phyloP scores from a whole-genome alignment of 2,797 vertebrate species.

The Sebastolobus altivelis region DNA sequence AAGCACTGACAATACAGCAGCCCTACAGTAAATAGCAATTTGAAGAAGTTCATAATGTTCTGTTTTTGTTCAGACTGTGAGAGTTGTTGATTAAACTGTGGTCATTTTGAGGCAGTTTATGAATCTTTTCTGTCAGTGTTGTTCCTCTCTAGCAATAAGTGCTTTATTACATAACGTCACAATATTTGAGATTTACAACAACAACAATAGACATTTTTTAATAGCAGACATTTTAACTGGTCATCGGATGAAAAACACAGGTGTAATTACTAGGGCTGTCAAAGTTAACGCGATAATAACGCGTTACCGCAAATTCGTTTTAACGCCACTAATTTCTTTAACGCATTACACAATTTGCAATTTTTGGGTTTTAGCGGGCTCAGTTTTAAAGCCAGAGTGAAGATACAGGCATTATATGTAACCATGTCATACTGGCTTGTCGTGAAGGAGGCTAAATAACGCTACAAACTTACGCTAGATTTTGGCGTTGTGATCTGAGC shows the following conservation, averaged over 20 bases:
- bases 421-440: too few relatives aligned
- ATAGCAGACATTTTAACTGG: not conserved
- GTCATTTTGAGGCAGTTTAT: slow-evolving; percentile 50
- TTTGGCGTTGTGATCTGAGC: too few relatives aligned
- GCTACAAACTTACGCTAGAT: too few relatives aligned
- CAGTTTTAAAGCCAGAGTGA: too few relatives aligned
- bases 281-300: too few relatives aligned
- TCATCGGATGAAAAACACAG: not conserved
- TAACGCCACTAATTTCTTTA: too few relatives aligned
- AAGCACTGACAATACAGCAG: slow-evolving; percentile 12
- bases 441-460: too few relatives aligned
- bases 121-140: slow-evolving; percentile 32
- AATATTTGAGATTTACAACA: slow-evolving; percentile 1
- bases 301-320: too few relatives aligned
- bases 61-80: slow-evolving; percentile 38
- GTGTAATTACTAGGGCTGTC: slow-evolving; percentile 5
- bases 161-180: slow-evolving; percentile 5
- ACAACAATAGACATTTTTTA: not conserved
- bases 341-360: too few relatives aligned
- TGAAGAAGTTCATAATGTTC: slow-evolving; percentile 48
- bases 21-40: slow-evolving; percentile 57
- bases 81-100: slow-evolving; percentile 45
- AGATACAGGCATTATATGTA: too few relatives aligned
- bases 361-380: too few relatives aligned
- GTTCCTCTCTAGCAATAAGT: not conserved